Conservation (phyloP, 2,888 invertebrate species). For the Malacosoma neustria region DNA sequence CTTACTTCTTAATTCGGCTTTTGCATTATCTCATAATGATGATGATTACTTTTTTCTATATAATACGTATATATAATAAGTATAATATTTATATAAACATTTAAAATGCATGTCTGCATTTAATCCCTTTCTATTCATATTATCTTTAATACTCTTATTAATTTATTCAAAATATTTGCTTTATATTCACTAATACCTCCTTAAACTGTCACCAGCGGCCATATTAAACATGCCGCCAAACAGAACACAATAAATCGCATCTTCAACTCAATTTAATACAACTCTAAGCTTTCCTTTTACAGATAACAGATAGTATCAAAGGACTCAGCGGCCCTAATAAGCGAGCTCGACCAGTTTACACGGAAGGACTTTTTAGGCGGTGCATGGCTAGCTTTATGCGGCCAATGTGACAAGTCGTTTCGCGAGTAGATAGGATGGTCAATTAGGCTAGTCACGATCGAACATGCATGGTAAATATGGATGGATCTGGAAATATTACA, state of each 20-base stretch:
- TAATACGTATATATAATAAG: too few relatives aligned
- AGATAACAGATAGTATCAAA: constrained; percentile 14
- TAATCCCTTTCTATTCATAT: too few relatives aligned
- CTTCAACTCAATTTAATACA: not conserved
- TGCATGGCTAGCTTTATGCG: constrained; percentile 35
- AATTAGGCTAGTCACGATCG: constrained; percentile 37
- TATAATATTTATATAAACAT: too few relatives aligned
- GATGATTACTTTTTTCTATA: too few relatives aligned
- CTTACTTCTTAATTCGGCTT: too few relatives aligned
- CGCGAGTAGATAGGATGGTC: constrained; percentile 30
- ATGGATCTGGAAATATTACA: constrained; percentile 12
- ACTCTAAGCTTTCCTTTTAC: not conserved
- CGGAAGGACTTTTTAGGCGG: constrained; percentile 62
- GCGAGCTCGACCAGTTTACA: constrained; percentile 45
- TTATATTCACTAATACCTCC: not conserved
- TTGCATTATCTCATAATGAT: too few relatives aligned
- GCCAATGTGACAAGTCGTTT: constrained; percentile 45
- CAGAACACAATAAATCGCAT: not conserved
- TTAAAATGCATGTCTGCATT: too few relatives aligned
- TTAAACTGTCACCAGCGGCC: constrained; percentile 1
- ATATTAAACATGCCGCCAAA: not conserved
- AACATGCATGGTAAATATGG: constrained; percentile 23
- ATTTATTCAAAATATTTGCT: too few relatives aligned
- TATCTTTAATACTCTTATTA: too few relatives aligned
- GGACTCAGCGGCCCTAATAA: constrained; percentile 25